Base-by-base conservation (phyloP, 2,113 vertebrate species). In the Rhinolophus sinicus region DNA sequence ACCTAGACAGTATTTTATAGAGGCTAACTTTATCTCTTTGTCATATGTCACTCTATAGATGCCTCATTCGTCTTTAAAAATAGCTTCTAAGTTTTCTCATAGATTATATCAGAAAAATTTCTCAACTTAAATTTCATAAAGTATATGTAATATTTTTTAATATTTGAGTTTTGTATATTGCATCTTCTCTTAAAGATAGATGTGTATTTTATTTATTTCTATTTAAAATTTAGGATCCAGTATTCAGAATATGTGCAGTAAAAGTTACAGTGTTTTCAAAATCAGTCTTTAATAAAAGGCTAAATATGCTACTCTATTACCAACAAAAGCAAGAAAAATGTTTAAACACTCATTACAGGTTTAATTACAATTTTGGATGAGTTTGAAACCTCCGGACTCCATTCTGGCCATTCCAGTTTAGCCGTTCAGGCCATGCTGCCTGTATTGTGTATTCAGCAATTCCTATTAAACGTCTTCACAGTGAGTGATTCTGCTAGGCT, bases 381-480 rank as follows among this genome's bases (percentile, higher is more conserved):
- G 97, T 98, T 98, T 95, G 96, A 98, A 98, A 75, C 90, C 95
- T 97, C 97, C 97, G 65, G 96, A 91, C 95, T 97, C 80, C 22
- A 86, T 95, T 89, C 96, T 96, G 97, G 95, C 96, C 94, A 33
- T 95, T 98, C 96, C 98, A 95, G 15, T 98, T 98, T 80, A 97
- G 92, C 98, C 98, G 78, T 98, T 98, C 96, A 96, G 97, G 64
- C 98, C 64, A 0, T 47, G 96, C 97, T 96, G 97, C 95, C 96
- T 21, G 60, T 93, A 97, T 98, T 98, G 98, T 98, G 98, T 96
- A 96, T 98, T 98, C 98, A 97, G 97, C 98, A 88, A 88, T 96
- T 98, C 97, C 98, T 98, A 97, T 98, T 98, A 98, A 98, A 98
- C 94, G 88, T 98, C 98, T 99, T 99, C 98, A 98, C 98, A 98